phyloP scores from a whole-genome alignment of 1,140 invertebrate genomes.

The Rhopalosiphum maidis region DNA sequence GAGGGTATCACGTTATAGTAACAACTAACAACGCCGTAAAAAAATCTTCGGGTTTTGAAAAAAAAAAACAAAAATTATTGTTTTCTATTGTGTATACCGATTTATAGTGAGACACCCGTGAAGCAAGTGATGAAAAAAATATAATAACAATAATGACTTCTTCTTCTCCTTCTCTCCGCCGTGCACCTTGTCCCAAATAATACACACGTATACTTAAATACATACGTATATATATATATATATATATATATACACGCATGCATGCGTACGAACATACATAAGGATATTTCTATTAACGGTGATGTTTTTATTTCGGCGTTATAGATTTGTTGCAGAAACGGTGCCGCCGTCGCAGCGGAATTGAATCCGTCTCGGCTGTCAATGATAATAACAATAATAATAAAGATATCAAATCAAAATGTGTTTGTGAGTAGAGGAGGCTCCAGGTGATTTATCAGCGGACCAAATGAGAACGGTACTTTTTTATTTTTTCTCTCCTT shows the following conservation, averaged over 20 bases:
- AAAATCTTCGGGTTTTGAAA: conserved; percentile 29
- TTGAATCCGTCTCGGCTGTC: conserved; percentile 57
- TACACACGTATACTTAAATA: background rate
- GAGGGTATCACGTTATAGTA: background rate
- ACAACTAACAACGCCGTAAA: conserved; percentile 43
- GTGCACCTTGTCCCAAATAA: background rate
- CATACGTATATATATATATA: background rate
- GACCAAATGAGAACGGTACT: conserved; percentile 30
- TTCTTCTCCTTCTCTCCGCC: background rate
- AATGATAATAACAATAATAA: conserved; percentile 50
- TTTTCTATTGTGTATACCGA: conserved; percentile 44
- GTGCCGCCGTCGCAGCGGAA: conserved; percentile 41
- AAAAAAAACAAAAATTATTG: conserved; percentile 25
- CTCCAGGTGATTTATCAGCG: conserved; percentile 54
- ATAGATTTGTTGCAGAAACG: conserved; percentile 56
- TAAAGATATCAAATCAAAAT: conserved; percentile 52
- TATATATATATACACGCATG: too few relatives aligned
- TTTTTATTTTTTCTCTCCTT: background rate
- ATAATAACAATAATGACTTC: conserved; percentile 42
- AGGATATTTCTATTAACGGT: conserved; percentile 50
- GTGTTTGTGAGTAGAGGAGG: background rate
- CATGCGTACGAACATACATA: background rate
- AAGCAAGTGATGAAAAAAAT: background rate
- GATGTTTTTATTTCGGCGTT: conserved; percentile 48
- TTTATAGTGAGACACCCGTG: conserved; percentile 28